Base-by-base conservation (phyloP, 2,888 invertebrate species). In the Nasonovia ribisnigri region DNA sequence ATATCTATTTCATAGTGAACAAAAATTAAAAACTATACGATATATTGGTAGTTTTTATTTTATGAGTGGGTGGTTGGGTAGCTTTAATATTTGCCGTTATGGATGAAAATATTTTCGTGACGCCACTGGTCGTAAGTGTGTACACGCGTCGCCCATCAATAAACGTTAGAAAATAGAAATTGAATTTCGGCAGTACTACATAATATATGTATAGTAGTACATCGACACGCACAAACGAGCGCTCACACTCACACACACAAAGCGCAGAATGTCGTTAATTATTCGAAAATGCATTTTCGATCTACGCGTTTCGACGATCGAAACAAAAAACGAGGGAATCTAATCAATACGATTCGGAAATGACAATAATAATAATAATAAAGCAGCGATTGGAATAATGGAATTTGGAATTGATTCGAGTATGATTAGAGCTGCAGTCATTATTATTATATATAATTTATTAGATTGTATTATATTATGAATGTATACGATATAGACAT, bases 151-250 rank as follows among this genome's bases (percentile, higher is more conserved):
- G 24, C 16, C n/a, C 16, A 67, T 67, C n/a, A 67, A 16, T 36
- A 67, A 67, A 48, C 48, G 90, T 90, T 90, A 48, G 26, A 67
- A 90, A 90, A 77, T 90, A 67, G 26, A 90, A 90, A 90, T 90
- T 77, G 48, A 77, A 90, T 77, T 77, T 48, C n/a, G 90, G 11
- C 4, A 0, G 67, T 2, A 60, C 29, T 11, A 8, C 20, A 3
- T 51, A 16, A 51, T 51, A 51, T 48, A 51, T 13, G 13, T 16
- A 51, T 51, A 51, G 54, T 24, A 54, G 24, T 54, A 3, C 6
- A 24, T 57, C 26, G 57, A 36, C 36, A 6, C 77, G 6, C 29
- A 60, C 10, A 11, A 60, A 60, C 60, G 6, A 16, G 67, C 6
- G 36, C 67, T 67, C 16, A 36, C 77, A 77, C 36, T 1, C 77